These are phyloP conservation scores for Patella pellucida DNA, from an alignment of 2,888 invertebrate genomes.

Conservation along the genomic window DNA sequence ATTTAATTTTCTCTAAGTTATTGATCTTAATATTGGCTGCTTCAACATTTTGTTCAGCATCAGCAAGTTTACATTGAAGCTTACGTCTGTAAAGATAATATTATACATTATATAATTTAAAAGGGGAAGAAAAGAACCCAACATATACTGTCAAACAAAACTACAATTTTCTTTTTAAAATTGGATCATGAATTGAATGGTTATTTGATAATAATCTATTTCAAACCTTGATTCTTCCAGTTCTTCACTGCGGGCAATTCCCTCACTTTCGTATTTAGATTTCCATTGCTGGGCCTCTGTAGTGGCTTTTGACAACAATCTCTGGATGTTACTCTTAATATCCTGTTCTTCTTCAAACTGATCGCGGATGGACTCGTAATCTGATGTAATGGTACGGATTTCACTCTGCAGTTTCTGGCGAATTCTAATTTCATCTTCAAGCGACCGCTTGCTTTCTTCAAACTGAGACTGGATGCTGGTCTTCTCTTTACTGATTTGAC, in stretches of 20 bases:
- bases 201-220: not conserved
- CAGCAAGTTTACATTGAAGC: conserved; percentile 93
- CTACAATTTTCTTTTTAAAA: not conserved
- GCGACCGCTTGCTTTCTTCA: conserved; percentile 97
- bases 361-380: conserved; percentile 98
- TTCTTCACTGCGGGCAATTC: conserved; percentile 75
- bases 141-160: not conserved
- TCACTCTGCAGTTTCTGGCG: conserved; percentile 76
- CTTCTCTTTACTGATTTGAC: conserved; percentile 92
- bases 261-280: conserved; percentile 95
- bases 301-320: conserved; percentile 98
- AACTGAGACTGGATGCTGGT: conserved; percentile 94
- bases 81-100: conserved; percentile 73
- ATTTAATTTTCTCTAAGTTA: conserved; percentile 97
- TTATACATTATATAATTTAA: no score
- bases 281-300: conserved; percentile 98
- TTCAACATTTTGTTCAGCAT: conserved; percentile 97
- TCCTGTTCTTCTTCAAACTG: conserved; percentile 99
- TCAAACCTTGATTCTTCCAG: conserved; percentile 72
- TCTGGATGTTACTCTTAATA: conserved; percentile 97
- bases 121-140: not conserved
- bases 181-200: not conserved
- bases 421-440: conserved; percentile 89
- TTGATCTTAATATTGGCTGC: conserved; percentile 97
- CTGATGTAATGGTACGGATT: conserved; percentile 99